Evolutionary conservation across 2,113 vertebrate species (phyloP).

Genomic region (Capreolus pygargus): DNA sequence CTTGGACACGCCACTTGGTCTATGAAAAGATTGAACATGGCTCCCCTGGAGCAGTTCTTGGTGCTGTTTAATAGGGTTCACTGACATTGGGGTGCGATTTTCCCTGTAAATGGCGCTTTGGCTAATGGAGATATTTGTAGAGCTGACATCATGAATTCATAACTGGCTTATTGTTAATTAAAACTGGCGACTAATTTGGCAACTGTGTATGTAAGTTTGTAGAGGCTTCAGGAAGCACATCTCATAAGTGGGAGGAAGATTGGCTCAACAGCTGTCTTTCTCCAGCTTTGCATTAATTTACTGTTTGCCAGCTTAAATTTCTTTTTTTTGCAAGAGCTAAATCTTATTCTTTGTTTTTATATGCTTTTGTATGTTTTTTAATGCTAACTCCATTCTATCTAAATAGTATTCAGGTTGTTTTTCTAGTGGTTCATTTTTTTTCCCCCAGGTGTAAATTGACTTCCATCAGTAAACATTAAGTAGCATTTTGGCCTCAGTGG

Average conservation of each 20-base stretch:
- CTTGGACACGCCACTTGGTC: not conserved
- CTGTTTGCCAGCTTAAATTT: not conserved
- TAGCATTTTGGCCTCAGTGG: not conserved
- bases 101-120: constrained; percentile 35
- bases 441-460: not conserved
- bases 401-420: not conserved
- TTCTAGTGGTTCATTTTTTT: not conserved
- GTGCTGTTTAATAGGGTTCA: not conserved
- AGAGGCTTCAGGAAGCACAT: not conserved
- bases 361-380: not conserved
- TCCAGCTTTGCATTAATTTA: constrained; percentile 9
- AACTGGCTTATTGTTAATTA: constrained; percentile 51
- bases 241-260: not conserved
- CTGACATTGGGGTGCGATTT: not conserved
- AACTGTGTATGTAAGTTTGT: constrained; percentile 11
- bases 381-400: not conserved
- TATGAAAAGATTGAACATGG: not conserved
- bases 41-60: not conserved
- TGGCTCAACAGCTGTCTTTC: constrained; percentile 25
- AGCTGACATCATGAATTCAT: not conserved
- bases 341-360: not conserved
- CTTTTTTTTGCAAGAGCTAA: not conserved
- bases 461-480: not conserved
- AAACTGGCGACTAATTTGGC: constrained; percentile 39
- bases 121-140: constrained; percentile 59